Base-by-base conservation (phyloP, 2,888 invertebrate genomes). In the Dyspetes luteomarginatus region DNA sequence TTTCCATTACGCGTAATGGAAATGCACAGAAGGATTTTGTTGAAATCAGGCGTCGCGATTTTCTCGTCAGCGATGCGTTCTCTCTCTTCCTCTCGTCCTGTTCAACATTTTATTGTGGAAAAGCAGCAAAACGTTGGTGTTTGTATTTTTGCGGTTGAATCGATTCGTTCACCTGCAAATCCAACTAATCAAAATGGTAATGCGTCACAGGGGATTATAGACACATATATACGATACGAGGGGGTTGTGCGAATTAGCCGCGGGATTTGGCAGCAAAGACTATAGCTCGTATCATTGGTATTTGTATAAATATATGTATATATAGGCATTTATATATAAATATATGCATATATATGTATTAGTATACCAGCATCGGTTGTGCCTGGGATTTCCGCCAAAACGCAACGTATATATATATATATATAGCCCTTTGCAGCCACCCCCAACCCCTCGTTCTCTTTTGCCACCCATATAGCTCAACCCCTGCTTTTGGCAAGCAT, bases 151-250 rank as follows among this genome's bases (percentile, higher is more conserved):
- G 88, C 86, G 88, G 88, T 88, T 86, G 85, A 85, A 84, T 86
- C 83, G 84, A 84, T 84, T 81, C 85, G 88, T 88, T 89, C 88
- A 89, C 85, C 88, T 86, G 83, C 86, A 87, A 89, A 90, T 90
- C 88, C 86, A 89, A 88, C 90, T 89, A 89, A 90, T 89, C 89
- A 88, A 88, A 89, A 90, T 90, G 88, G 87, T 88, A 88, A 88
- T 89, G 85, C 88, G 83, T 65, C 65, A 86, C 86, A 86, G 85
- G 75, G 86, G 86, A 90, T 89, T 88, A 4, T 60, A 15, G 12
- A 86, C 89, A 87, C n/a, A n/a, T n/a, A n/a, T n/a, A 88, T 88
- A 84, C 85, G 67, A 55, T 82, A 52, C 62, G 48, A 36, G 55
- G 15, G 12, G 64, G 41, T 64, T 67, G 45, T 36, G 48, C 56